These are phyloP conservation scores for Drosophila baimaii DNA, from an alignment of 1,140 invertebrate species.

Conservation along the genomic window DNA sequence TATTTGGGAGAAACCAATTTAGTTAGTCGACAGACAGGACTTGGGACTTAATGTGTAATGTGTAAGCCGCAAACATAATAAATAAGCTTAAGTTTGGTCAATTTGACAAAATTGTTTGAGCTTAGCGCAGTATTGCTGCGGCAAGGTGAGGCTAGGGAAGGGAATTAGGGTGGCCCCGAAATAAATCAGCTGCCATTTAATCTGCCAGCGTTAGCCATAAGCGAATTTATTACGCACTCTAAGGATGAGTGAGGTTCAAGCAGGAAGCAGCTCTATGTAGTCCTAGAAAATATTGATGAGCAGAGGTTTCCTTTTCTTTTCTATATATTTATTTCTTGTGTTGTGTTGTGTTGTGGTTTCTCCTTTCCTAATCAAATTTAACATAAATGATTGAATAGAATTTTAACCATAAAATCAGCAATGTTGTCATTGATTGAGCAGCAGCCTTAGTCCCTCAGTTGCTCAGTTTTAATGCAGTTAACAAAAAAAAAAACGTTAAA, in stretches of 20 bases:
- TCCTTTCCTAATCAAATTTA: slow-evolving; percentile 76
- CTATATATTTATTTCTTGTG: neutral
- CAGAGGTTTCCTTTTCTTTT: slow-evolving; percentile 29
- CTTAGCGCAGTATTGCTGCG: slow-evolving; percentile 54
- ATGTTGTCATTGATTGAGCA: slow-evolving; percentile 77
- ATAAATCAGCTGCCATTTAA: slow-evolving; percentile 82
- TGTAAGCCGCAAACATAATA: slow-evolving; percentile 80
- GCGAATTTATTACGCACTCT: slow-evolving; percentile 73
- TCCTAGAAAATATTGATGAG: slow-evolving; percentile 64
- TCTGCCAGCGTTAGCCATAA: slow-evolving; percentile 71
- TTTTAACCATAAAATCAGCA: slow-evolving; percentile 69
- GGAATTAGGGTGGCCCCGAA: slow-evolving; percentile 24
- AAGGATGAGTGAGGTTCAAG: slow-evolving; percentile 16
- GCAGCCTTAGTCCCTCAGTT: slow-evolving; percentile 11
- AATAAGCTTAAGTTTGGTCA: slow-evolving; percentile 83
- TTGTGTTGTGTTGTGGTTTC: slow-evolving; percentile 26
- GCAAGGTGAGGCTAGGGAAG: slow-evolving; percentile 16
- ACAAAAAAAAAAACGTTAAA: neutral
- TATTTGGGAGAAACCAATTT: slow-evolving; percentile 64
- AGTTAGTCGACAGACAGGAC: slow-evolving; percentile 38
- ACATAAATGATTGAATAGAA: slow-evolving; percentile 81
- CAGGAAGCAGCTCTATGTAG: slow-evolving; percentile 22
- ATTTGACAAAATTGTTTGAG: slow-evolving; percentile 82
- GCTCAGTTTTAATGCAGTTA: slow-evolving; percentile 38
- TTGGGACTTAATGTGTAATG: slow-evolving; percentile 73